phyloP scores from a whole-genome alignment of 2,888 invertebrate genomes.

The Stenodema calcarata region DNA sequence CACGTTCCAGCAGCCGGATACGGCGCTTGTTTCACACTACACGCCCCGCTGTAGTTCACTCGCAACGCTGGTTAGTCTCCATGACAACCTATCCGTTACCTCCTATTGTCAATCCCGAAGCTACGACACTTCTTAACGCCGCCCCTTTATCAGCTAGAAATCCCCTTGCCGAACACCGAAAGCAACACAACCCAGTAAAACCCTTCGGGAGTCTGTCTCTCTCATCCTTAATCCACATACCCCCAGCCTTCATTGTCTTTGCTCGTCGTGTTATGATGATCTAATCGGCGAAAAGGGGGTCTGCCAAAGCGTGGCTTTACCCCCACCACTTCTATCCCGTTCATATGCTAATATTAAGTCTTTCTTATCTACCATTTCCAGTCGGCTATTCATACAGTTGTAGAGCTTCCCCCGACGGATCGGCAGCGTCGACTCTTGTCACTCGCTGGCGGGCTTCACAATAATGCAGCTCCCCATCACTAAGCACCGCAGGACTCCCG shows the following conservation, averaged over 20 bases:
- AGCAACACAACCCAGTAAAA: not conserved
- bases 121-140: not conserved
- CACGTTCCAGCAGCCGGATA: too few relatives aligned
- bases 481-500: not conserved
- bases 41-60: not conserved
- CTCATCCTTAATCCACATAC: not conserved
- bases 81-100: not conserved
- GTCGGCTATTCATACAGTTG: constrained; percentile 39
- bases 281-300: constrained; percentile 28
- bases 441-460: constrained; percentile 9
- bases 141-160: not conserved
- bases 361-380: constrained; percentile 48
- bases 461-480: not conserved
- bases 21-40: too few relatives aligned
- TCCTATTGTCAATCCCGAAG: not conserved
- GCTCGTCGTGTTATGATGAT: constrained; percentile 41
- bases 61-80: not conserved
- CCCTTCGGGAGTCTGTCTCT: not conserved
- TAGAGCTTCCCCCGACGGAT: not conserved
- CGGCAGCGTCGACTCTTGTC: not conserved
- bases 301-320: not conserved
- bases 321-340: not conserved
- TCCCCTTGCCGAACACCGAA: not conserved
- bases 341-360: constrained; percentile 49
- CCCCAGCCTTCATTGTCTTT: constrained; percentile 11